Evolutionary conservation across 2,888 invertebrate genomes (phyloP).

Genomic region (Metopia argyrocephala): DNA sequence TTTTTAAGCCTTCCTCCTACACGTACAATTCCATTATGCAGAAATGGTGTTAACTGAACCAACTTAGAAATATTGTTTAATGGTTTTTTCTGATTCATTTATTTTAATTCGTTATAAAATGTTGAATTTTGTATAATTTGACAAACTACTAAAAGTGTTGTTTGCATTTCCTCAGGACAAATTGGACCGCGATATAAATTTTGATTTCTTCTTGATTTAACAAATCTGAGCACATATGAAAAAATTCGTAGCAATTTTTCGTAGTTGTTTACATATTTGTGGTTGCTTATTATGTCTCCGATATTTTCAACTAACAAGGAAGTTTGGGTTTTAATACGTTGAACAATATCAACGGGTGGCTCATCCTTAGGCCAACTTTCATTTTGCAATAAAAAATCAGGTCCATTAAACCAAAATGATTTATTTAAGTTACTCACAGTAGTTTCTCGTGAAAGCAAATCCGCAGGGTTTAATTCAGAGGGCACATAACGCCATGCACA

Average conservation of each 20-base stretch:
- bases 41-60: neutral
- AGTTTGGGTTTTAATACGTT: neutral
- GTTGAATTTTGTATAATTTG: neutral
- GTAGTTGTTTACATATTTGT: constrained; percentile 21
- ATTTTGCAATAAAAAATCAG: neutral
- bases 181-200: neutral
- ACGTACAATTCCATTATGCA: constrained; percentile 19
- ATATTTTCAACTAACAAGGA: neutral
- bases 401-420: constrained; percentile 19
- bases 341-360: too few relatives aligned
- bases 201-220: neutral
- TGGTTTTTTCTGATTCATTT: neutral
- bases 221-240: constrained; percentile 9
- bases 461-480: constrained; percentile 7
- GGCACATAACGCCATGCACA: constrained; percentile 8
- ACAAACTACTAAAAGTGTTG: neutral
- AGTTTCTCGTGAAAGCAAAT: constrained; percentile 29
- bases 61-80: neutral
- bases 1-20: constrained; percentile 23
- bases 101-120: neutral
- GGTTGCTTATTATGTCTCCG: constrained; percentile 2
- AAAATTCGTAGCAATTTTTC: constrained; percentile 26
- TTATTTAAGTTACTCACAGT: neutral
- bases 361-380: constrained; percentile 1
- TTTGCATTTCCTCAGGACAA: neutral